These are phyloP conservation scores for Carterocephalus palaemon DNA, from an alignment of 2,888 invertebrate species.

Conservation along the genomic window DNA sequence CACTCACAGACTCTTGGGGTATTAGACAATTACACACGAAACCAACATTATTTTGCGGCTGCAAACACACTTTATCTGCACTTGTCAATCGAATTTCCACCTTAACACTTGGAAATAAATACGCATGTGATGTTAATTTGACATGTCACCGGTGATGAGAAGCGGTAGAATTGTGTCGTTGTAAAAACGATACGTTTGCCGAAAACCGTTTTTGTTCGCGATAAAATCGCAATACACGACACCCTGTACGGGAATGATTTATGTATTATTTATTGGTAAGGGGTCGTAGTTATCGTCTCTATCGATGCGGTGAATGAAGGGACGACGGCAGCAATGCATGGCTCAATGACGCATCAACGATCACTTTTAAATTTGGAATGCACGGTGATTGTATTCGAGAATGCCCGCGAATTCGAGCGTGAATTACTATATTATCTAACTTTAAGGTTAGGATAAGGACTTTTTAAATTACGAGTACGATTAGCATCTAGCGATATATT, in stretches of 20 bases:
- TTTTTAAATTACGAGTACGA: too few relatives aligned
- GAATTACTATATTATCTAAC: too few relatives aligned
- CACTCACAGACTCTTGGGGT: conserved; percentile 52
- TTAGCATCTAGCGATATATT: too few relatives aligned
- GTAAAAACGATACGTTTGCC: conserved; percentile 54
- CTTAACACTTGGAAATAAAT: neutral
- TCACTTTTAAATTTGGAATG: conserved; percentile 11
- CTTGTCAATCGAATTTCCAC: conserved; percentile 2
- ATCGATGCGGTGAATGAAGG: conserved; percentile 30
- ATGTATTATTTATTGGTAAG: conserved; percentile 49
- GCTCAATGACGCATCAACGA: conserved; percentile 21
- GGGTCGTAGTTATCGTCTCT: conserved; percentile 41
- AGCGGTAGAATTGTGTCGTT: conserved; percentile 36
- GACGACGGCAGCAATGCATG: neutral
- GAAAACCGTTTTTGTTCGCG: conserved; percentile 49
- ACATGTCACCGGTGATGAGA: conserved; percentile 6
- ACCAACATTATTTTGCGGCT: conserved; percentile 11
- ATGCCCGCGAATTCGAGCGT: too few relatives aligned
- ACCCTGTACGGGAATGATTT: conserved; percentile 52
- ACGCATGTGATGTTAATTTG: neutral
- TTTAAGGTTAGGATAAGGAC: too few relatives aligned
- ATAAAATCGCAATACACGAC: conserved; percentile 57
- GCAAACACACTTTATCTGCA: neutral
- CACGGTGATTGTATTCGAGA: conserved; percentile 3
- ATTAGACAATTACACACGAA: conserved; percentile 56